Percentiles rank a stretch among this genome's conserved stretches.
Conservation (phyloP, 2,888 invertebrate species). For the Colletes collaris region DNA sequence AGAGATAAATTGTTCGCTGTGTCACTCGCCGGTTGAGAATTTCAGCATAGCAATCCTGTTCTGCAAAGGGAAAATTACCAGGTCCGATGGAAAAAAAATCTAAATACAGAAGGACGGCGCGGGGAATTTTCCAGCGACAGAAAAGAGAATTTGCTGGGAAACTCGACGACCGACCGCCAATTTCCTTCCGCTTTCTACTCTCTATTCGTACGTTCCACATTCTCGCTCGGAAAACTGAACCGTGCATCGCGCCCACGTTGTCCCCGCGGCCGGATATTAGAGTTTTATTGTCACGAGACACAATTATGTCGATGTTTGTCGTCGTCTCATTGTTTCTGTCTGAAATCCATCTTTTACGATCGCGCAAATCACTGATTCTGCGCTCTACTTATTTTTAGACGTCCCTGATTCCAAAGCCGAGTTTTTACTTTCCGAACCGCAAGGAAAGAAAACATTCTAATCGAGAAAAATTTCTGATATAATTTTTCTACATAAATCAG, state of each 20-base stretch:
- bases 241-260: conserved; percentile 18
- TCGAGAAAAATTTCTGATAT: no score
- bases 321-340: neutral
- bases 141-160: conserved; percentile 36
- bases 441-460: no score
- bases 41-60: neutral
- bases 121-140: conserved; percentile 13
- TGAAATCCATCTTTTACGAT: conserved; percentile 6
- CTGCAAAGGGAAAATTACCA: neutral
- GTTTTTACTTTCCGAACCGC: neutral
- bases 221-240: conserved; percentile 33
- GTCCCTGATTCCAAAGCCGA: neutral
- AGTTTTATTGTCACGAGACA: conserved; percentile 62
- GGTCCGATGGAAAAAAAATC: neutral
- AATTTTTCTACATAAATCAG: no score
- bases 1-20: conserved; percentile 5
- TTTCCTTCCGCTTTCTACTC: conserved; percentile 59
- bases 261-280: conserved; percentile 60
- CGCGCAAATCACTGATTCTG: neutral
- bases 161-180: conserved; percentile 56
- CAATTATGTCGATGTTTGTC: conserved; percentile 49
- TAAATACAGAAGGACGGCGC: neutral
- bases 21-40: neutral
- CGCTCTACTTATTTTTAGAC: neutral
- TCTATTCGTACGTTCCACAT: conserved; percentile 40